Conservation (phyloP, 2,888 invertebrate genomes). For the Dioctria rufipes region DNA sequence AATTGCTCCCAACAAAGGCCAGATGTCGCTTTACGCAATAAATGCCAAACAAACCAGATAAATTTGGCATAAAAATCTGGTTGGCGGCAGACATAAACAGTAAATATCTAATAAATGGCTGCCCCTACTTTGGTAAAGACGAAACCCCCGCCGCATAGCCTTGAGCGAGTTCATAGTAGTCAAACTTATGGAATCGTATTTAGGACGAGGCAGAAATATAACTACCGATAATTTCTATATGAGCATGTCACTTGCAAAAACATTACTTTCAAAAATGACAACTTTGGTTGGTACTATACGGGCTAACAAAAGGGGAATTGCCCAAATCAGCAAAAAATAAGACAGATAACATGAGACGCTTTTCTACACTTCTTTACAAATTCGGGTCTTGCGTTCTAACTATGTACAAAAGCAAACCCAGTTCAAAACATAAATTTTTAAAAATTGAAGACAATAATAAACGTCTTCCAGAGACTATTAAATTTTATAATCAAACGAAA, state of each 20-base stretch:
- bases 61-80: no score
- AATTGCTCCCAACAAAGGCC: no score
- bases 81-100: no score
- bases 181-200: conserved; percentile 35
- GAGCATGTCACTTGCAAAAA: conserved; percentile 16
- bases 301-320: conserved; percentile 40
- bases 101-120: conserved; percentile 61
- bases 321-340: conserved; percentile 31
- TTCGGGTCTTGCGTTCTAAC: no score
- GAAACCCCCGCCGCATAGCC: conserved; percentile 16
- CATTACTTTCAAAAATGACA: conserved; percentile 37
- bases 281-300: conserved; percentile 44
- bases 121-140: conserved; percentile 54
- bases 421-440: conserved; percentile 3
- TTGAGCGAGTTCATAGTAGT: conserved; percentile 43
- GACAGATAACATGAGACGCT: conserved; percentile 32
- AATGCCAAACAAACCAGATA: no score
- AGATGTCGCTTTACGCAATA: conserved; percentile 59
- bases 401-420: conserved; percentile 37
- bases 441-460: conserved; percentile 28
- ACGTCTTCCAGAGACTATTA: conserved; percentile 4
- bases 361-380: neutral
- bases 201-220: conserved; percentile 36
- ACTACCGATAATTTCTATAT: conserved; percentile 22
- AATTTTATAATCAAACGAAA: conserved; percentile 19